Conservation (phyloP, 1,140 invertebrate species). For the Drosophila fuyamai region DNA sequence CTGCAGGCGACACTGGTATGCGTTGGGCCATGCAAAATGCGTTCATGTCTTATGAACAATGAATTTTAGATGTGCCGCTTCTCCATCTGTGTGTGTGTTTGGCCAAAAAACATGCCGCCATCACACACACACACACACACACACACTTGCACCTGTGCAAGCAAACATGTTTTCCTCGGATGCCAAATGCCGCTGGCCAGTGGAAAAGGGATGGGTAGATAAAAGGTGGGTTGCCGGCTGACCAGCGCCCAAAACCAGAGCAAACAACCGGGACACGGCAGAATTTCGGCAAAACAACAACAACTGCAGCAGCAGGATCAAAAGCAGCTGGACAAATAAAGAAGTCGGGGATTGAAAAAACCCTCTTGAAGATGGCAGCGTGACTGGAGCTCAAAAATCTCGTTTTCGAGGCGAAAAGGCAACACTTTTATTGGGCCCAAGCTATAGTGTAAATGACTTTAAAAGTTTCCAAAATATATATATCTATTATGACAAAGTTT, state of each 20-base stretch:
- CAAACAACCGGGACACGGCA: constrained; percentile 74
- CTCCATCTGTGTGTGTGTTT: constrained; percentile 30
- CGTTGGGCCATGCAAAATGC: constrained; percentile 73
- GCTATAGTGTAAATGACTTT: too few species aligned
- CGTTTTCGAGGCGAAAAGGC: not conserved
- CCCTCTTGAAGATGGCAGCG: constrained; percentile 9
- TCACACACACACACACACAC: constrained; percentile 23
- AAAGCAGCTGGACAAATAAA: constrained; percentile 8
- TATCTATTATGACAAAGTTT: too few species aligned
- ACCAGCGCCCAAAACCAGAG: constrained; percentile 48
- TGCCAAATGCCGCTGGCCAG: constrained; percentile 68
- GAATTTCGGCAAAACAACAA: constrained; percentile 53
- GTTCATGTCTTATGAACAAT: constrained; percentile 81
- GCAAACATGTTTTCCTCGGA: constrained; percentile 69
- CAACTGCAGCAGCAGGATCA: constrained; percentile 38
- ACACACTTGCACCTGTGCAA: constrained; percentile 59
- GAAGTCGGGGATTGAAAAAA: constrained; percentile 22
- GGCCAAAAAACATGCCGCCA: constrained; percentile 64
- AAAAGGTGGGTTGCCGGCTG: not conserved
- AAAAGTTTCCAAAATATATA: too few species aligned
- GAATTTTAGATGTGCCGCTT: constrained; percentile 67
- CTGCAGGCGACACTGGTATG: constrained; percentile 72
- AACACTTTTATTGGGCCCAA: too few species aligned
- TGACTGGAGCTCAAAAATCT: not conserved
- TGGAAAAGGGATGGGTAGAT: constrained; percentile 5